Conservation (phyloP, 2,113 vertebrate genomes). For the Ochotona princeps region DNA sequence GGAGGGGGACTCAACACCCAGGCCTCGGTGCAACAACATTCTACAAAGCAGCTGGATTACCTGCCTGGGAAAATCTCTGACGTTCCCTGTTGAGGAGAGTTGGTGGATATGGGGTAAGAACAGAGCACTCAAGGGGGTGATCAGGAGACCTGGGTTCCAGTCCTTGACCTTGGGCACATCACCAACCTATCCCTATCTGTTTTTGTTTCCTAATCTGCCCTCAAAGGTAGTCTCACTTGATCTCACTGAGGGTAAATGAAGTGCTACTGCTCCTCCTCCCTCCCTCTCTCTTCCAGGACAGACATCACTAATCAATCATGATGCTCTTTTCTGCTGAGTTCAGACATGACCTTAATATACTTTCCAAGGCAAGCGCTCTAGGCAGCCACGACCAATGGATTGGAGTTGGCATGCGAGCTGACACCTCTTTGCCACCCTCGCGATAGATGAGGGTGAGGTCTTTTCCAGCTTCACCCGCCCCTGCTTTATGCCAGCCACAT, state of each 20-base stretch:
- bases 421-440: constrained; percentile 52
- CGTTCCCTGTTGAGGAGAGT: constrained; percentile 3
- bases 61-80: constrained; percentile 10
- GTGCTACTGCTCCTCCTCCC: not conserved
- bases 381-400: constrained; percentile 61
- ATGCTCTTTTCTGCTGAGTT: constrained; percentile 73
- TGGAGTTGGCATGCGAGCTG: constrained; percentile 59
- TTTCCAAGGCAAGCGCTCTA: constrained; percentile 29
- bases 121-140: not conserved
- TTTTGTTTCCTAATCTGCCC: constrained; percentile 4
- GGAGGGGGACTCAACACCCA: not conserved
- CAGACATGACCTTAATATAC: constrained; percentile 59
- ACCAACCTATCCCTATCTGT: not conserved
- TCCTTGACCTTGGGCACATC: constrained; percentile 19
- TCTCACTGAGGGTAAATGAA: not conserved
- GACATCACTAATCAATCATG: constrained; percentile 66
- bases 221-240: constrained; percentile 2
- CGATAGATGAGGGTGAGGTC: constrained; percentile 38
- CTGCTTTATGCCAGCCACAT: not conserved
- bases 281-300: not conserved
- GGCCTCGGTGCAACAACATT: not conserved
- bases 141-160: not conserved
- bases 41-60: constrained; percentile 26
- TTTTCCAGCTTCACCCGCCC: not conserved
- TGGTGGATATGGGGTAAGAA: not conserved